Evolutionary conservation across 1,140 invertebrate genomes (phyloP).

Genomic region (Eumaeus atala): DNA sequence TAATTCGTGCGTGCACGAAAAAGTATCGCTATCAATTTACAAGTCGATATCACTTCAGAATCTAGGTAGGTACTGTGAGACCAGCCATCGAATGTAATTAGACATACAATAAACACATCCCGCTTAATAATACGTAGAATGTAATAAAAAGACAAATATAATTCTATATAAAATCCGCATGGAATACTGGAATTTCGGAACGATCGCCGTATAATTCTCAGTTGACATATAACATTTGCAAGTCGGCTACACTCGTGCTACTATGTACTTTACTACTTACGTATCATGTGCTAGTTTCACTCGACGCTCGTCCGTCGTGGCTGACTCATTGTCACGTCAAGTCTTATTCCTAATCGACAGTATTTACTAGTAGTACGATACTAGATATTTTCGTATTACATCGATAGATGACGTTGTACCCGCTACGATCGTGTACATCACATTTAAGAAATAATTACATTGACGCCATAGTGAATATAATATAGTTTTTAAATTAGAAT

Average conservation of each 20-base stretch:
- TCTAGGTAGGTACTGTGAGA: too few relatives aligned
- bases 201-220: conserved; percentile 1
- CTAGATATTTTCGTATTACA: conserved; percentile 17
- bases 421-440: not conserved
- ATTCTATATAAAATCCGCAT: conserved; percentile 6
- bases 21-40: too few relatives aligned
- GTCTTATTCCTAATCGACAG: conserved; percentile 10
- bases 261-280: conserved; percentile 5
- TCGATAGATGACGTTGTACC: conserved; percentile 18
- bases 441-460: too few relatives aligned
- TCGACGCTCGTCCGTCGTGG: not conserved
- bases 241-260: not conserved
- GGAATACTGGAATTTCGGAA: conserved; percentile 15
- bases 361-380: conserved; percentile 13
- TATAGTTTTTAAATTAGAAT: too few relatives aligned
- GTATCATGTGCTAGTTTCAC: conserved; percentile 4
- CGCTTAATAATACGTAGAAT: too few relatives aligned
- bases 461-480: too few relatives aligned
- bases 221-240: conserved; percentile 16
- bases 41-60: too few relatives aligned
- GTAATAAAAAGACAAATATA: not conserved
- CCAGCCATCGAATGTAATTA: too few relatives aligned
- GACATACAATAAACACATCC: too few relatives aligned
- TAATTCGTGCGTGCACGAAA: too few relatives aligned
- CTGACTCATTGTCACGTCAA: conserved; percentile 16